Conservation (phyloP, 1,140 invertebrate genomes). For the Mizuhopecten yessoensis region DNA sequence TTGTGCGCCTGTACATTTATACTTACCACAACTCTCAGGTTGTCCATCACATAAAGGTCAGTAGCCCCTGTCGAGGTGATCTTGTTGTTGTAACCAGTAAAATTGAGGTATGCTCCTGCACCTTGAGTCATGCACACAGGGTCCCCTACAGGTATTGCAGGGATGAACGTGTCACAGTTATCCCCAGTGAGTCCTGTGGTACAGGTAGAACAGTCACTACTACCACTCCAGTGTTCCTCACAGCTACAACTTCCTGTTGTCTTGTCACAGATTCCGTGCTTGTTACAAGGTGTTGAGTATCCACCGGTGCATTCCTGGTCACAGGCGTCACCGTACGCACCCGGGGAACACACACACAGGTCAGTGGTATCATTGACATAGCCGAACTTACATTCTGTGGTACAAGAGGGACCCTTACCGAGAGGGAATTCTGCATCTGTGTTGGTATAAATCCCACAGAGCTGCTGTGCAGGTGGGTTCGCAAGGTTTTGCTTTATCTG, state of each 20-base stretch:
- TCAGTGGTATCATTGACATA: conserved; percentile 41
- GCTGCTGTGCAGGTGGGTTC: conserved; percentile 48
- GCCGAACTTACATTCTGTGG: conserved; percentile 60
- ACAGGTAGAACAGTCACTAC: conserved; percentile 64
- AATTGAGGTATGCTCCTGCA: conserved; percentile 49
- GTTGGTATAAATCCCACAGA: conserved; percentile 60
- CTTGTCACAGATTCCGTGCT: conserved; percentile 65
- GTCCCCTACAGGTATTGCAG: neutral
- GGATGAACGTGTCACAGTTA: conserved; percentile 55
- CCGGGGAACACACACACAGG: conserved; percentile 63
- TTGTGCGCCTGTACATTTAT: too few relatives aligned
- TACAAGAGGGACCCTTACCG: conserved; percentile 56
- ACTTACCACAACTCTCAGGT: conserved; percentile 61
- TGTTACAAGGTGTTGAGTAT: conserved; percentile 57
- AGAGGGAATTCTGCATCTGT: conserved; percentile 62
- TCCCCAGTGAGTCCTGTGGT: conserved; percentile 61
- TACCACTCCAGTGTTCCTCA: conserved; percentile 63
- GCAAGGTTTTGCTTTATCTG: conserved; percentile 3
- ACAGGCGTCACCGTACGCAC: conserved; percentile 65
- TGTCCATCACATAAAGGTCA: conserved; percentile 54
- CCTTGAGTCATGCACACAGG: neutral
- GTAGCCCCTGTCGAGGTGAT: conserved; percentile 50
- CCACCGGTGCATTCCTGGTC: conserved; percentile 64
- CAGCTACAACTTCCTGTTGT: conserved; percentile 62
- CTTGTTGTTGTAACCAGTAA: conserved; percentile 54